Evolutionary conservation across 2,113 vertebrate genomes (phyloP).

Genomic region (Seriola rivoliana): DNA sequence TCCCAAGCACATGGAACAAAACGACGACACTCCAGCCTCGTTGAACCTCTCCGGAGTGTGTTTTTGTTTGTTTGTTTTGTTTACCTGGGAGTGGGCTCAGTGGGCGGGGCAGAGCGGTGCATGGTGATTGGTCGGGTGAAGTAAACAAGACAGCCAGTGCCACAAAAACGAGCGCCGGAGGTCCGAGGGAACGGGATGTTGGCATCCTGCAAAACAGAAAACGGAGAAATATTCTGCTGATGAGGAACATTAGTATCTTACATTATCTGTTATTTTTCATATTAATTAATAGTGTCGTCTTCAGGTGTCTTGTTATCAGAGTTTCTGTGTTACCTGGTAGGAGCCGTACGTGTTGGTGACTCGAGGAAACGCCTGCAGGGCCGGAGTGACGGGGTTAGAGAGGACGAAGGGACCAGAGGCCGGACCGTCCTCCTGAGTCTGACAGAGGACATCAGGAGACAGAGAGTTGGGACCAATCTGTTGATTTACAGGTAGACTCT

Average conservation of each 20-base stretch:
- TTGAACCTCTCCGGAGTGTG: too few relatives aligned
- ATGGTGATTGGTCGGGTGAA: conserved; percentile 97
- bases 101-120: conserved; percentile 91
- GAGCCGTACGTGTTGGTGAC: conserved; percentile 97
- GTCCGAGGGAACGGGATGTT: conserved; percentile 98
- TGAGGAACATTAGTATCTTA: too few relatives aligned
- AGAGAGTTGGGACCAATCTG: too few relatives aligned
- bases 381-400: conserved; percentile 90
- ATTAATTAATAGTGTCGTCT: too few relatives aligned
- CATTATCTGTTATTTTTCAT: too few relatives aligned
- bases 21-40: too few relatives aligned
- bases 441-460: conserved; percentile 49
- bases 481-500: too few relatives aligned
- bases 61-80: neutral
- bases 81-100: conserved; percentile 96
- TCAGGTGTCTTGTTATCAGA: too few relatives aligned
- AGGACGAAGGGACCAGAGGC: conserved; percentile 89
- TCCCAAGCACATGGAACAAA: too few relatives aligned
- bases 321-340: conserved; percentile 83
- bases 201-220: conserved; percentile 86
- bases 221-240: too few relatives aligned
- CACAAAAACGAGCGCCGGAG: conserved; percentile 98
- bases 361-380: conserved; percentile 92
- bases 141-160: conserved; percentile 96
- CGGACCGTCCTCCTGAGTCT: conserved; percentile 93